Conservation (phyloP, 2,113 vertebrate genomes). For the Anarhynchus alexandrinus region DNA sequence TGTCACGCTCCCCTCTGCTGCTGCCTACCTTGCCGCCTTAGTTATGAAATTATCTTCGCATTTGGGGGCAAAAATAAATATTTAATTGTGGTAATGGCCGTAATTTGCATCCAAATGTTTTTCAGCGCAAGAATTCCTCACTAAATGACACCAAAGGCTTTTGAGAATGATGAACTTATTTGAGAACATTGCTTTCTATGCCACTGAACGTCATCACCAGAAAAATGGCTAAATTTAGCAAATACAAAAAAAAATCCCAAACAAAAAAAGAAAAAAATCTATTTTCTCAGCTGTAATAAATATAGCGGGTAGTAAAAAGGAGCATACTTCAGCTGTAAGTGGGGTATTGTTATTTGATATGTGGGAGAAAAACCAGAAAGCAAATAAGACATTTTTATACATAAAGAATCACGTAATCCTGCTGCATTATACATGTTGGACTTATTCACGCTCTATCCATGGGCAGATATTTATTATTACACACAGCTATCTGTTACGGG, state of each 20-base stretch:
- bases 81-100: constrained; percentile 9
- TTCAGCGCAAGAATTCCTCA: background rate
- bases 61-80: background rate
- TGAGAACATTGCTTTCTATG: background rate
- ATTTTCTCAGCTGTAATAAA: constrained; percentile 19
- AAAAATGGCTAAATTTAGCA: constrained; percentile 46
- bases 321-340: background rate
- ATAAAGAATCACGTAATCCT: background rate
- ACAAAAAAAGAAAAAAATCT: background rate
- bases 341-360: background rate
- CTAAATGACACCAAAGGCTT: constrained; percentile 23
- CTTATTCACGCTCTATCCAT: background rate
- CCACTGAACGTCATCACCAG: background rate
- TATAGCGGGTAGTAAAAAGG: background rate
- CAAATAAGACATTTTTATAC: background rate
- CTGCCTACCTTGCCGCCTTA: background rate
- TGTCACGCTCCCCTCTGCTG: background rate
- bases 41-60: background rate
- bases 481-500: background rate
- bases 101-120: constrained; percentile 46
- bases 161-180: constrained; percentile 18
- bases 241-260: background rate
- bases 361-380: background rate
- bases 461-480: background rate
- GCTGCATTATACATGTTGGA: background rate